A percentile compares a stretch with the other conserved stretches of the same genome.
These are phyloP conservation scores for Rynchops niger DNA, from an alignment of 2,113 vertebrate species.

Conservation along the genomic window DNA sequence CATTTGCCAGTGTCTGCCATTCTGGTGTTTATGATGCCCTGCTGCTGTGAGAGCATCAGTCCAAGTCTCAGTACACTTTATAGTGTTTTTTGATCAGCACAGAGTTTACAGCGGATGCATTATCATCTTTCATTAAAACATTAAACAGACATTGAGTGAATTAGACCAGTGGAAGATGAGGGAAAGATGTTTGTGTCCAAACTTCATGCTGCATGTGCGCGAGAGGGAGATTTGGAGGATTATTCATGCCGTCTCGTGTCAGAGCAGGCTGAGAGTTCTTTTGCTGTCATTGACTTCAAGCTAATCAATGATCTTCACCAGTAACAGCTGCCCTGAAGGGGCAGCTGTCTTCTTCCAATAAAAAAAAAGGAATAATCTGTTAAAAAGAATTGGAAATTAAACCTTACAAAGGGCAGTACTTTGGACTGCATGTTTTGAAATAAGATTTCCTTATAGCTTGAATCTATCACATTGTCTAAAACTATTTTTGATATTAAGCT, in stretches of 20 bases:
- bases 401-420: not conserved
- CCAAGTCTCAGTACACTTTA: not conserved
- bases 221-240: not conserved
- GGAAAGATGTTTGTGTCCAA: not conserved
- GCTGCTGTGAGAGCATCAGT: not conserved
- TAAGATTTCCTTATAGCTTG: not conserved
- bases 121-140: slow-evolving; percentile 1
- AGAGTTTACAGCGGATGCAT: not conserved
- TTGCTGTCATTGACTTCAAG: slow-evolving; percentile 17
- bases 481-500: not conserved
- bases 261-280: not conserved
- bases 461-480: not conserved
- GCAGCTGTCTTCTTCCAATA: not conserved
- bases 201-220: not conserved
- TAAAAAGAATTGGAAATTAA: not conserved
- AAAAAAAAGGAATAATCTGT: not conserved
- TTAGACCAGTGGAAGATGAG: not conserved
- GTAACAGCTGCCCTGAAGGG: slow-evolving; percentile 33
- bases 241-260: not conserved
- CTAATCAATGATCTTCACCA: slow-evolving; percentile 36
- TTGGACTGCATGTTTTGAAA: not conserved
- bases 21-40: not conserved
- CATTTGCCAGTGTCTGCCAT: not conserved
- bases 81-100: not conserved
- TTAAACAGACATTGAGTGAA: not conserved